Evolutionary conservation across 2,888 invertebrate species (phyloP).

Genomic region (Choreutis nemorana): DNA sequence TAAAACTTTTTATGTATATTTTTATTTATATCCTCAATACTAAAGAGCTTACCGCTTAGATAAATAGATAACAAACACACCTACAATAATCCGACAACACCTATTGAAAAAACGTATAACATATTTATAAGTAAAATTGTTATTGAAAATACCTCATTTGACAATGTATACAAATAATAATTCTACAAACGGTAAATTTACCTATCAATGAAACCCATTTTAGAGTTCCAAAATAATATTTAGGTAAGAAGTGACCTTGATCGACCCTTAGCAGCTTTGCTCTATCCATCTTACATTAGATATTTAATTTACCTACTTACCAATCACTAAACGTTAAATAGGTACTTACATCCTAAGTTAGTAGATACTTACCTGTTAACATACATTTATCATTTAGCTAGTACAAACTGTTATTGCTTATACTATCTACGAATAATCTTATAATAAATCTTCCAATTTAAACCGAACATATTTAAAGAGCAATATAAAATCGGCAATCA

Average conservation of each 20-base stretch:
- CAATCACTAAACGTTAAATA: too few relatives aligned
- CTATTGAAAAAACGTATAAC: too few relatives aligned
- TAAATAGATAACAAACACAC: too few relatives aligned
- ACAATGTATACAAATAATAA: constrained; percentile 34
- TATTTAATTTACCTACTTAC: constrained; percentile 1
- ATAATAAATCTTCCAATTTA: too few relatives aligned
- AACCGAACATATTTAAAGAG: too few relatives aligned
- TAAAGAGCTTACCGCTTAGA: constrained; percentile 61
- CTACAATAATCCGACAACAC: too few relatives aligned
- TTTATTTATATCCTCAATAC: too few relatives aligned
- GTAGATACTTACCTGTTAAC: not conserved
- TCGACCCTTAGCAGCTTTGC: constrained; percentile 57
- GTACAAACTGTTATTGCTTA: too few relatives aligned
- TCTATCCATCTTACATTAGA: constrained; percentile 33
- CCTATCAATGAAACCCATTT: constrained; percentile 35
- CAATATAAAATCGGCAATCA: too few relatives aligned
- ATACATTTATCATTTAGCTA: not conserved
- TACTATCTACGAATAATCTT: too few relatives aligned
- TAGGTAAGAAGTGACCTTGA: constrained; percentile 64
- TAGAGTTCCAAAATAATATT: constrained; percentile 47
- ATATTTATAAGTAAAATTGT: constrained; percentile 37
- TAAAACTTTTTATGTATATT: too few relatives aligned
- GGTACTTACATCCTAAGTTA: not conserved
- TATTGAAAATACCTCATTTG: constrained; percentile 47
- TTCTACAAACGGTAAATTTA: too few relatives aligned